Evolutionary conservation across 2,113 vertebrate species (phyloP), one percentile per base, ranked within the genome.

Genomic region (Sardina pilchardus): DNA sequence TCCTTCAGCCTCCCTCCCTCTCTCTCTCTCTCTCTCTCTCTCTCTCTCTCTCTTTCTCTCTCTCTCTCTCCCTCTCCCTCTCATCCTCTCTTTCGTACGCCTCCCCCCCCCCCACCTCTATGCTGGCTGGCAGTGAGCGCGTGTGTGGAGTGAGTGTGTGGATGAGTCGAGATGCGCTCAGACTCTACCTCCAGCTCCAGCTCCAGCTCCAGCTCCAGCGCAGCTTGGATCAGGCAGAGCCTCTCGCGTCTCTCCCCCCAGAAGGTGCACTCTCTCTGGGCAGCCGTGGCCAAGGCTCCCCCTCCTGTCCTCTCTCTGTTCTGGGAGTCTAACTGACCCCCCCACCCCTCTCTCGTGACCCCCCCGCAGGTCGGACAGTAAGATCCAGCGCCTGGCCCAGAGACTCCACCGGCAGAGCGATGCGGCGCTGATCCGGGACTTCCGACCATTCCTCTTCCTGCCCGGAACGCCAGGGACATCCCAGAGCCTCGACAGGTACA

Each of bases 401-500:
- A 95, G 93, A 93, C 95, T 96, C 94, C 96, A 94, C 91, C 94
- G 93, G 87, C 53, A 93, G 71, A 93, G 92, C 91, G 95, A 96
- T 94, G 96, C 96, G 94, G 95, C 93, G 93, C 89, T 97, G 94
- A 96, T 96, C 91, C 93, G 94, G 93, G 96, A 96, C 91, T 89
- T 95, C 92, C 94, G 93, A 94, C 95, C 94, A 80, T 95, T 95
- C 92, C 90, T 94, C 90, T 90, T 93, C 90, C 89, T 94, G 92
- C 90, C 94, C 81, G 94, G 91, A 90, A 89, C 86, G 88, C 86
- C 26, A 82, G 93, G 93, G 90, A 92, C 94, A 88, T 96, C 91
- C 1, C 93, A 94, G 81, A 96, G 91, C 90, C 93, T 96, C 90
- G 95, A 93, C 95, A 96, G 97, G 98, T 99, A 93, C 94, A 95